Evolutionary conservation across 2,797 vertebrate genomes (phyloP).

Genomic region (Pitangus sulphuratus): DNA sequence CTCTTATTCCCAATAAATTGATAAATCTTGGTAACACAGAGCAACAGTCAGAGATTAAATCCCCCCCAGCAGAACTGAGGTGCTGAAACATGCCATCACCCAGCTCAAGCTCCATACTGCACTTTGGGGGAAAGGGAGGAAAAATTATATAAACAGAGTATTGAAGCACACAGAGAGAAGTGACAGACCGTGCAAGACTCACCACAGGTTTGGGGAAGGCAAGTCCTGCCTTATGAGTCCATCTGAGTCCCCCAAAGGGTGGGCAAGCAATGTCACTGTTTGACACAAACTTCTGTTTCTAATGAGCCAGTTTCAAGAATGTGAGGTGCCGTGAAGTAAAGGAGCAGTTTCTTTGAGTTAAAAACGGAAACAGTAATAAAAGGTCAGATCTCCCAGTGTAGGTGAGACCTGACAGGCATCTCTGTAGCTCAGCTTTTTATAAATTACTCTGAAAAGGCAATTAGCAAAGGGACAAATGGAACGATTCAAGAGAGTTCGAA

Average conservation of each 20-base stretch:
- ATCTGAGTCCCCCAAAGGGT: neutral
- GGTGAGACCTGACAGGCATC: neutral
- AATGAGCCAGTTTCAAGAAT: neutral
- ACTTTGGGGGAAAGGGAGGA: neutral
- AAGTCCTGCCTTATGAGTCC: neutral
- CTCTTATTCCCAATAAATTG: neutral
- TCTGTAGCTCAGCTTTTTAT: neutral
- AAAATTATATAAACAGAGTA: neutral
- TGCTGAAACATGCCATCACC: neutral
- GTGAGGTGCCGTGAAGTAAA: neutral
- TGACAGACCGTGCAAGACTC: neutral
- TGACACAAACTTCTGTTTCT: neutral
- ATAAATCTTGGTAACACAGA: neutral
- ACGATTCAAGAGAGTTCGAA: conserved; percentile 22
- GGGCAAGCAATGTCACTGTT: neutral
- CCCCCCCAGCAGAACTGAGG: neutral
- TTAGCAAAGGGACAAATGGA: conserved; percentile 35
- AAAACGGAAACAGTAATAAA: neutral
- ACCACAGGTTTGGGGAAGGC: neutral
- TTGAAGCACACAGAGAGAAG: neutral
- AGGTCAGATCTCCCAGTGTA: neutral
- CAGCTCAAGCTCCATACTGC: neutral
- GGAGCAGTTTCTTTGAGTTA: neutral
- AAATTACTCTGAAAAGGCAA: conserved; percentile 4
- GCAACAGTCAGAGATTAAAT: neutral